A percentile compares a stretch with the other conserved stretches of the same genome.
Conservation (phyloP, 2,113 vertebrate genomes). For the Poeciliopsis turrubarensis region DNA sequence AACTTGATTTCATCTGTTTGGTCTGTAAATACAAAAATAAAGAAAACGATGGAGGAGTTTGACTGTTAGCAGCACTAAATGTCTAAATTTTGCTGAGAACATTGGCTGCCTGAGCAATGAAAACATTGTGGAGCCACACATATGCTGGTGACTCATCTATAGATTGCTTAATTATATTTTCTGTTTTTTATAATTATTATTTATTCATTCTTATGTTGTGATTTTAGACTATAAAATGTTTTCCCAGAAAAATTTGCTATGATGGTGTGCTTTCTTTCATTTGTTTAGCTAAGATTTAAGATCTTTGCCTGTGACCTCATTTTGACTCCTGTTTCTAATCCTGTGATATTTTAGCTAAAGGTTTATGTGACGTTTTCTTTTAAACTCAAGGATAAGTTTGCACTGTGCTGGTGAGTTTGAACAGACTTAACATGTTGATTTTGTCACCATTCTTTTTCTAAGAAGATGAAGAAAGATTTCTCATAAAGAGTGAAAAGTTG, state of each 20-base stretch:
- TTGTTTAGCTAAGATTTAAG: neutral
- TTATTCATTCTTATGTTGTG: neutral
- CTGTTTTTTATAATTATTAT: neutral
- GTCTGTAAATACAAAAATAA: no score
- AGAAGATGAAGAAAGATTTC: no score
- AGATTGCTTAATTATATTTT: no score
- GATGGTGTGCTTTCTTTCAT: neutral
- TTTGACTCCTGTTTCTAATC: neutral
- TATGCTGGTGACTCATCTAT: neutral
- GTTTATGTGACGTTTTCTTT: neutral
- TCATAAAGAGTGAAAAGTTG: no score
- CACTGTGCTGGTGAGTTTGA: neutral
- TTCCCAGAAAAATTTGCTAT: neutral
- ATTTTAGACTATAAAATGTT: neutral
- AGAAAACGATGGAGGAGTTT: neutral
- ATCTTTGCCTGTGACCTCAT: neutral
- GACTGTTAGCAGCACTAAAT: neutral
- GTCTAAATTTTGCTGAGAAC: neutral
- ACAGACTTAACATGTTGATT: neutral
- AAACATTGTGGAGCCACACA: neutral
- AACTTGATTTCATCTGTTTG: no score
- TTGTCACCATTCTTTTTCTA: neutral
- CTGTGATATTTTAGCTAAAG: neutral
- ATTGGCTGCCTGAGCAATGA: neutral
- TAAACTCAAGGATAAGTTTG: neutral